These are phyloP conservation scores for Porites divaricata DNA, from an alignment of 92 coral and sea anemone genomes.

Conservation along the genomic window DNA sequence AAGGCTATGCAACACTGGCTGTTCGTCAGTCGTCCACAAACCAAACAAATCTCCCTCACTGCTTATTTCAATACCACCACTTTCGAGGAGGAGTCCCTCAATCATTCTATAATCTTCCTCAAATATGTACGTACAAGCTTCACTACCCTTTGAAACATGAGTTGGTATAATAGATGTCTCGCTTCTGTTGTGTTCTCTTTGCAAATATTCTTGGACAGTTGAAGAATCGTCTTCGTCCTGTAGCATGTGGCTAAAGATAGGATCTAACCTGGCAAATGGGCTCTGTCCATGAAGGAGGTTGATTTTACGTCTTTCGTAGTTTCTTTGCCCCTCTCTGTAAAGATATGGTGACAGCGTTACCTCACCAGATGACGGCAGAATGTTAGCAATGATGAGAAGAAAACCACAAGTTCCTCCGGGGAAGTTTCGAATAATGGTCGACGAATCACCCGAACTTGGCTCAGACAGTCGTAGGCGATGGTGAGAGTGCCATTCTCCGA, in stretches of 20 bases:
- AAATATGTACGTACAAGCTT: conserved; percentile 17
- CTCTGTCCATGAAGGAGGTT: conserved; percentile 2
- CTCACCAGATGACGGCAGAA: background rate
- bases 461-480: conserved; percentile 70
- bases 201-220: background rate
- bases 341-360: conserved; percentile 74
- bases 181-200: background rate
- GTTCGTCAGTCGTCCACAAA: conserved; percentile 54
- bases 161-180: no score
- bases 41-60: conserved; percentile 71
- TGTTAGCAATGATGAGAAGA: conserved; percentile 87
- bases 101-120: conserved; percentile 5
- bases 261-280: conserved; percentile 30
- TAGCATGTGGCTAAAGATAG: background rate
- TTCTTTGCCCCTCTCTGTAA: conserved; percentile 38
- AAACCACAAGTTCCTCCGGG: conserved; percentile 85
- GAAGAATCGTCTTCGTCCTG: background rate
- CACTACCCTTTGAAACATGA: background rate
- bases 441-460: conserved; percentile 90
- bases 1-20: conserved; percentile 46
- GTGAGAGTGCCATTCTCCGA: conserved; percentile 98
- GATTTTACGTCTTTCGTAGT: conserved; percentile 42
- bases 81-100: conserved; percentile 1
- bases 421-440: conserved; percentile 75
- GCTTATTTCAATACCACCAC: conserved; percentile 47